A percentile compares a stretch with the other conserved stretches of the same genome.
These are phyloP conservation scores for Agrypnia vestita DNA, from an alignment of 1,140 invertebrate species.

Conservation along the genomic window DNA sequence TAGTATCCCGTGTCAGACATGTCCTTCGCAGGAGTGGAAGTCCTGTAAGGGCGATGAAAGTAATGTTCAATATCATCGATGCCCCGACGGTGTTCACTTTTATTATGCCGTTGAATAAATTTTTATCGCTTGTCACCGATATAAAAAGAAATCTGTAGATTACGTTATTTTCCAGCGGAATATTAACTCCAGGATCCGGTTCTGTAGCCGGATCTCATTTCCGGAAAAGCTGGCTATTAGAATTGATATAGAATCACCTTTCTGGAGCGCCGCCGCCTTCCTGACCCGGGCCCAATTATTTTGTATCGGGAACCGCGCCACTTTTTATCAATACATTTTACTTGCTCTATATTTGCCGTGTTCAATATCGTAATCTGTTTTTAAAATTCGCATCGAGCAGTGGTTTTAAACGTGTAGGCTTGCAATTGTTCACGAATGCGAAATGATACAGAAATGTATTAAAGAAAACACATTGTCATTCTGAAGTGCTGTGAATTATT, in stretches of 20 bases:
- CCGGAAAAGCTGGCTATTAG: not conserved
- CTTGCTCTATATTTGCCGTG: too few relatives aligned
- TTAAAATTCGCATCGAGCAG: too few relatives aligned
- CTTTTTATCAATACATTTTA: too few relatives aligned
- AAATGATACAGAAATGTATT: too few relatives aligned
- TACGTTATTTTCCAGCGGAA: conserved; percentile 4
- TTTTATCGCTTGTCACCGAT: conserved; percentile 42
- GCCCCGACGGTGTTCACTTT: not conserved
- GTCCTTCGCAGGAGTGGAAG: not conserved
- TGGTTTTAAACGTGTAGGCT: too few relatives aligned
- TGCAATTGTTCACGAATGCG: too few relatives aligned
- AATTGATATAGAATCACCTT: not conserved
- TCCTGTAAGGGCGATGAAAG: conserved; percentile 13
- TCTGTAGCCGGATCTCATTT: conserved; percentile 15
- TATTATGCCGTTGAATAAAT: conserved; percentile 36
- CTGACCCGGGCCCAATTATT: too few relatives aligned
- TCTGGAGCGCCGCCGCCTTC: not conserved
- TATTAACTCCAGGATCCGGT: not conserved
- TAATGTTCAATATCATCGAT: conserved; percentile 32
- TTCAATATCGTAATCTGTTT: too few relatives aligned
- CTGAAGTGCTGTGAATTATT: too few relatives aligned
- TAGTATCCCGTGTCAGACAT: not conserved
- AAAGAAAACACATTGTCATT: too few relatives aligned
- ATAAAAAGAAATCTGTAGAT: conserved; percentile 36
- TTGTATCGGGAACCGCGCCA: too few relatives aligned